These are phyloP conservation scores for Neolamprologus modestus DNA, from an alignment of 2,113 vertebrate species.

Conservation along the genomic window DNA sequence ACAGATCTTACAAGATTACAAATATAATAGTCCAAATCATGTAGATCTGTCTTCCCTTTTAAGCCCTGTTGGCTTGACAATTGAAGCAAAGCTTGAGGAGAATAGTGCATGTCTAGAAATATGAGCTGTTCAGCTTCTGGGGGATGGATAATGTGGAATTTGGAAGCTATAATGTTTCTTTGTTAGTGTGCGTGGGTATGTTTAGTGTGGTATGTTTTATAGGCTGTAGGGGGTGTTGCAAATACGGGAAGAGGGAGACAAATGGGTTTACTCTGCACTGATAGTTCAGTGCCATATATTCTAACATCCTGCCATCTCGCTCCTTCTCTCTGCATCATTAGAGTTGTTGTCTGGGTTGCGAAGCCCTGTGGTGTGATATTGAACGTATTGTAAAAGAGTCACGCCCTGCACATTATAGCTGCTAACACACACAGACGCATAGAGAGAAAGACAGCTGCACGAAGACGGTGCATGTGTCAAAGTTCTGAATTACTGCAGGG, in stretches of 20 bases:
- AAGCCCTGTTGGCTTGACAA: slow-evolving; percentile 4
- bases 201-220: slow-evolving; percentile 44
- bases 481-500: slow-evolving; percentile 47
- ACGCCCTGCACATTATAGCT: slow-evolving; percentile 49
- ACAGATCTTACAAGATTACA: neutral
- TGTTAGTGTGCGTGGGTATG: slow-evolving; percentile 18
- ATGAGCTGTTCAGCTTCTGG: neutral
- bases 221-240: slow-evolving; percentile 42
- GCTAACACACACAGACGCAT: slow-evolving; percentile 14
- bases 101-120: neutral
- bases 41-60: slow-evolving; percentile 4
- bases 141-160: slow-evolving; percentile 29
- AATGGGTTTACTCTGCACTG: slow-evolving; percentile 54
- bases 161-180: slow-evolving; percentile 29
- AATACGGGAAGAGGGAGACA: slow-evolving; percentile 48
- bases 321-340: slow-evolving; percentile 34
- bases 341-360: slow-evolving; percentile 41
- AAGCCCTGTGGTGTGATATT: slow-evolving; percentile 61
- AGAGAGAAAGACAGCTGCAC: neutral
- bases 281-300: slow-evolving; percentile 42
- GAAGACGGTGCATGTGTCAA: slow-evolving; percentile 5
- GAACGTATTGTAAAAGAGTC: slow-evolving; percentile 63
- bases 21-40: neutral
- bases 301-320: slow-evolving; percentile 29
- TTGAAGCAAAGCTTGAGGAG: slow-evolving; percentile 13